Conservation (phyloP, 2,797 vertebrate genomes). For the Margarornis squamiger region DNA sequence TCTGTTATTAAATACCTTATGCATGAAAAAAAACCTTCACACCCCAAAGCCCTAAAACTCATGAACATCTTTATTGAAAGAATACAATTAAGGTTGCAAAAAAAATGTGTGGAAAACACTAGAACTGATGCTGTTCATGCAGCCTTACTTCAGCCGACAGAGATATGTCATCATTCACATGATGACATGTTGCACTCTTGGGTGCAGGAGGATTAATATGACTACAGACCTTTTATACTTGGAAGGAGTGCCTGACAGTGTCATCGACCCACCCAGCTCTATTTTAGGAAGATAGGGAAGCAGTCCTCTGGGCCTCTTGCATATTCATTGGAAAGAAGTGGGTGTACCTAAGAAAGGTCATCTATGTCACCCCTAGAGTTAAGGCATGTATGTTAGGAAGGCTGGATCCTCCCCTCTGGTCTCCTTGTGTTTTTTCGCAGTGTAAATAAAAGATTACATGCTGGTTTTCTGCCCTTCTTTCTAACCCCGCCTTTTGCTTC, state of each 20-base stretch:
- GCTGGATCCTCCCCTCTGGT: background rate
- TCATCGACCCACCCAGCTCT: background rate
- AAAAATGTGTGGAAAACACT: background rate
- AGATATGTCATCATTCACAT: background rate
- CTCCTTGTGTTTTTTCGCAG: background rate
- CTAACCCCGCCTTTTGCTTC: background rate
- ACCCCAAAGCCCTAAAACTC: background rate
- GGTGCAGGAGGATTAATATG: background rate
- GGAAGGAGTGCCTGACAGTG: rapidly evolving
- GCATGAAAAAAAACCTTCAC: background rate
- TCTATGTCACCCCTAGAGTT: background rate
- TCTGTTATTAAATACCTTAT: background rate
- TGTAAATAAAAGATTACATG: background rate
- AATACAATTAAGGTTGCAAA: background rate
- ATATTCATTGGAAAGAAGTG: background rate
- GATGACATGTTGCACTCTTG: background rate
- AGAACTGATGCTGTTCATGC: background rate
- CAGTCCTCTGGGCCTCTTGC: background rate
- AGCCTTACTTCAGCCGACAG: background rate
- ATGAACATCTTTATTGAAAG: background rate
- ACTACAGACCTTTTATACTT: background rate
- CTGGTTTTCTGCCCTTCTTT: background rate
- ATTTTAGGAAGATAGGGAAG: background rate
- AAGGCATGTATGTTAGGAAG: background rate
- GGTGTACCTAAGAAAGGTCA: background rate